Base-by-base conservation (phyloP, 35 echinoderm and acorn worm species). In the Anneissia japonica region DNA sequence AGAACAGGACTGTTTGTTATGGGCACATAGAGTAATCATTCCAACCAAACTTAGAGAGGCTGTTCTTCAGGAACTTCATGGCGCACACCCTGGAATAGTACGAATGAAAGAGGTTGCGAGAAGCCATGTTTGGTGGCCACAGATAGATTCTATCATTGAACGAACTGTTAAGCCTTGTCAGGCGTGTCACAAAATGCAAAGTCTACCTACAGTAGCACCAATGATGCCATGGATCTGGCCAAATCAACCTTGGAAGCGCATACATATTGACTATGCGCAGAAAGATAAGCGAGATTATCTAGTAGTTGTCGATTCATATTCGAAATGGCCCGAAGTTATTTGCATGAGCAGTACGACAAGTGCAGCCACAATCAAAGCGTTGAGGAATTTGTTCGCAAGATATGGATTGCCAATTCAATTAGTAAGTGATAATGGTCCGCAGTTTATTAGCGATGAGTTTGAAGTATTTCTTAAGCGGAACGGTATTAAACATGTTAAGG, bases 211-310 rank as follows among this genome's bases (percentile, higher is more conserved):
- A 21, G 45, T 74, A 41, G 7, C 21, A 17, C 84, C 84, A 14
- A 36, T 39, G n/a, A 4, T 55, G 28, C 56, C 76, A 9, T 77
- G 74, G 84, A 72, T 74, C 37, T 86, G 84, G 72, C 72, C 84
- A 30, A 86, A 72, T 38, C 1, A 51, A 5, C 84, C 84, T 0
- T 86, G 74, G 84, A 72, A 75, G 23, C 13, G 74, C 12, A 36
- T 86, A 73, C 86, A 80, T 77, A 11, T 88, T 79, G 86, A 88
- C 75, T 88, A 79, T 56, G 36, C 41, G 35, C 64, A 87, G 39
- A 30, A 79, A 16, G 21, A 87, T 80, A 74, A 64, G 74, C 76
- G 40, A 43, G 40, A 81, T 1, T 87, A 64, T 87, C 33, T 72
- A 9, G 51, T 87, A n/a, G 13, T 87, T 12, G 86, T 80, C 4